Base-by-base conservation (phyloP, 2,797 vertebrate genomes). In the Champsocephalus esox region DNA sequence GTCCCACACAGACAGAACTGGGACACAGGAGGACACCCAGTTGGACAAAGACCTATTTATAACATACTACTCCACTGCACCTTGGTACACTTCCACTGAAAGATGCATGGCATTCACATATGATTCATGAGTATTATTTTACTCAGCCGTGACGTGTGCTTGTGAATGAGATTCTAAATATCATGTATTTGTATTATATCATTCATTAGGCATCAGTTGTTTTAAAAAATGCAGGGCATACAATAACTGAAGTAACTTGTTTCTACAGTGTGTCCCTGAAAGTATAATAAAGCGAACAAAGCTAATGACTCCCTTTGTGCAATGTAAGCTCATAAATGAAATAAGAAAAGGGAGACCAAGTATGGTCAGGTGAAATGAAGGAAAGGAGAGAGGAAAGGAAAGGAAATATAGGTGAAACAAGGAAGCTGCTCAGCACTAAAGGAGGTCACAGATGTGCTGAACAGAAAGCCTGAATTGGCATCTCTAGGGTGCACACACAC, bases 381-480 rank as follows among this genome's bases (percentile, higher is more conserved):
- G 62, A 77, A 73, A 75, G 52, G 45, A 49, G 43, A 69, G 61
- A 71, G 63, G 49, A 51, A 48, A 70, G 61, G 48, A 51, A 51
- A 71, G 58, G 56, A 38, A 38, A 38, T 7, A 67, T 54, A 72
- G n/a, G 58, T 24, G 59, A 79, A 81, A 84, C 61, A 70, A 69
- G 61, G 66, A 83, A 87, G 80, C 73, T 78, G 68, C 81, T 87
- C 59, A 70, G 79, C 80, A 79, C 66, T 75, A 90, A 92, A 92
- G 69, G 85, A 90, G 91, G 92, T 89, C 91, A 89, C 89, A 90
- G 80, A 90, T 90, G 89, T 87, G 83, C 88, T 86, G 83, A 90
- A 86, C 69, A 88, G 84, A 88, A 85, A 89, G 79, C 69, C 72
- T 63, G 79, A 71, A 68, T 46, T 49, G 38, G 75, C 75, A 77